Percentiles rank a stretch among this genome's conserved stretches.
Evolutionary conservation across 2,113 vertebrate species (phyloP).

Genomic region (Megalops atlanticus): DNA sequence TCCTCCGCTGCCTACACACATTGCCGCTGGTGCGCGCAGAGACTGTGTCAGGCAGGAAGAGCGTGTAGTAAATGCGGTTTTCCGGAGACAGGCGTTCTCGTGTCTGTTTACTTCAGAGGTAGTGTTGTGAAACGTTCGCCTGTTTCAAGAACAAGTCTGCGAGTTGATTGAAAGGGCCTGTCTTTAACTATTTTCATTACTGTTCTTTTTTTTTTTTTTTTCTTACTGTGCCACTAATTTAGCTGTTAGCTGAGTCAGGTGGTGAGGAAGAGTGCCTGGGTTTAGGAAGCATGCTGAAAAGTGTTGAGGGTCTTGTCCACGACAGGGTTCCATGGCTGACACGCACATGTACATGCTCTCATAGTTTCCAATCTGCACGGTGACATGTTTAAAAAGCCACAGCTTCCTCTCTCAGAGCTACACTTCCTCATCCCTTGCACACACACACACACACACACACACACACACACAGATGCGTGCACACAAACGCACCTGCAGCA

Average conservation of each 20-base stretch:
- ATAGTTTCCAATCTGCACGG: constrained; percentile 9
- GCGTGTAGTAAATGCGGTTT: constrained; percentile 74
- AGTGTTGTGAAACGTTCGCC: constrained; percentile 27
- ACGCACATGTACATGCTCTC: neutral
- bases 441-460: neutral
- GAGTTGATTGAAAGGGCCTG: neutral
- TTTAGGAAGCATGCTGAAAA: neutral
- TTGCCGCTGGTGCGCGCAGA: constrained; percentile 40
- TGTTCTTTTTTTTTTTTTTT: constrained; percentile 18
- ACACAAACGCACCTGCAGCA: neutral
- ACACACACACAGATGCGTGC: neutral
- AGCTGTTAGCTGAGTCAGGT: neutral
- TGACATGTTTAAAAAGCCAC: neutral
- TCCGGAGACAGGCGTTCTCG: constrained; percentile 52
- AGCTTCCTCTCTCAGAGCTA: constrained; percentile 3
- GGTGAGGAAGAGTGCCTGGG: neutral
- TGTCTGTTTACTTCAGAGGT: constrained; percentile 58
- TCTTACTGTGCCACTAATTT: constrained; percentile 4
- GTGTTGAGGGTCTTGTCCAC: neutral
- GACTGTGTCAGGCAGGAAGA: constrained; percentile 66
- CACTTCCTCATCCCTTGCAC: constrained; percentile 15
- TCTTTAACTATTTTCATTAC: neutral
- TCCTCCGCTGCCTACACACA: constrained; percentile 8
- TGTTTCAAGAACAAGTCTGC: neutral
- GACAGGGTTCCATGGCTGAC: neutral